Base-by-base conservation (phyloP, 2,888 invertebrate genomes). In the Boloria selene region DNA sequence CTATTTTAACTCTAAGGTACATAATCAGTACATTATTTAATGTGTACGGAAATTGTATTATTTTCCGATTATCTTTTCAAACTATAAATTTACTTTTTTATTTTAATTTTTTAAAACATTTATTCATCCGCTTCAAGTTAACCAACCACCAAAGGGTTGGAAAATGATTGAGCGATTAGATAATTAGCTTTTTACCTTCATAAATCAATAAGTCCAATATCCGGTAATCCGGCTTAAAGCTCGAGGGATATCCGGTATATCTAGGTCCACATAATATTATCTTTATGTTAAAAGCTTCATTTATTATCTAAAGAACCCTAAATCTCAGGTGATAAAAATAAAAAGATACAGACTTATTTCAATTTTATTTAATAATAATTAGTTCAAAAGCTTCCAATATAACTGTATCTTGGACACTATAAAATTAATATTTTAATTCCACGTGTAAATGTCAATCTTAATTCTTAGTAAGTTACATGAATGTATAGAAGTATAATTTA, bases 281-380 rank as follows among this genome's bases (percentile, higher is more conserved):
- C 16, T 16, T 17, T 49, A 17, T 17, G 7, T 49, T 49, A 17
- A 18, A 18, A 14, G 14, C 1, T 31, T 38, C 31, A n/a, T 4
- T 47, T 14, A 47, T n/a, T 17, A 1, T n/a, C 13, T 26, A 47
- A 3, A 14, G 62, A 62, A 62, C 62, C 54, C 62, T 54, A 62
- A 58, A 54, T 62, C 31, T 42, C 50, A 60, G 18, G n/a, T 18
- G 26, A 38, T 54, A 38, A 38, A 62, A 26, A 49, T 53, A 47
- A 53, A 42, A 62, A 38, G 31, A 44, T 22, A 6, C n/a, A 49
- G 13, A 53, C 10, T 17, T 3, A 17, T 54, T 53, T 54, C 4
- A 10, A 4, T 49, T n/a, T n/a, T 53, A 49, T 62, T 62, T 38
- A 54, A 62, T 54, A 54, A 54, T 47, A 18, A 38, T 17, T 38